Evolutionary conservation across 35 echinoderm and acorn worm genomes (phyloP).

Genomic region (Stichopus chloronotus): DNA sequence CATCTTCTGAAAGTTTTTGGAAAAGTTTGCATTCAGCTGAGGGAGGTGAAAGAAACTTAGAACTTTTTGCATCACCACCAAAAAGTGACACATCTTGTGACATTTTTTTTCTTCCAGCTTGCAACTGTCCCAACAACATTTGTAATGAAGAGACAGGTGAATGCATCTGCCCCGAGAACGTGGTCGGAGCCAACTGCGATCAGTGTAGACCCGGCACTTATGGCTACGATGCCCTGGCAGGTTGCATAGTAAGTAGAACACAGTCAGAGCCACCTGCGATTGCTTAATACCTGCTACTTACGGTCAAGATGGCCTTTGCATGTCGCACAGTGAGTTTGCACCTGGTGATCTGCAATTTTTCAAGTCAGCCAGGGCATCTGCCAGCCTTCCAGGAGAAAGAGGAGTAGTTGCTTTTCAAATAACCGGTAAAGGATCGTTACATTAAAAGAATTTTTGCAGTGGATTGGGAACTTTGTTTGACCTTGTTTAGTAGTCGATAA

Average conservation of each 20-base stretch:
- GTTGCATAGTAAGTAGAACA: constrained; percentile 83
- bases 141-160: constrained; percentile 92
- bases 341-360: no score
- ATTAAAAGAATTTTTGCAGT: no score
- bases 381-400: no score
- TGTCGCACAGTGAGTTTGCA: not conserved
- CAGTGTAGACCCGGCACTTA: constrained; percentile 75
- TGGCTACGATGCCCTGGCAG: constrained; percentile 89
- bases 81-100: not conserved
- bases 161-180: constrained; percentile 95
- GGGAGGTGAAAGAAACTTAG: no score
- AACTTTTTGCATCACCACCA: no score
- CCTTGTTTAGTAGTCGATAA: no score
- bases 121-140: constrained; percentile 78
- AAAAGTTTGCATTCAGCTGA: no score
- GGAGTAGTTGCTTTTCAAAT: no score
- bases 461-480: no score
- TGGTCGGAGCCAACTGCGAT: constrained; percentile 80
- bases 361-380: no score
- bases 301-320: not conserved
- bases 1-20: no score
- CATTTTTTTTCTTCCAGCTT: constrained; percentile 50
- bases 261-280: not conserved
- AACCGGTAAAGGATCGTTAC: no score
- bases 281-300: not conserved